Evolutionary conservation across 2,113 vertebrate species (phyloP), one percentile per base, ranked within the genome.

Genomic region (Lasiurus cinereus): DNA sequence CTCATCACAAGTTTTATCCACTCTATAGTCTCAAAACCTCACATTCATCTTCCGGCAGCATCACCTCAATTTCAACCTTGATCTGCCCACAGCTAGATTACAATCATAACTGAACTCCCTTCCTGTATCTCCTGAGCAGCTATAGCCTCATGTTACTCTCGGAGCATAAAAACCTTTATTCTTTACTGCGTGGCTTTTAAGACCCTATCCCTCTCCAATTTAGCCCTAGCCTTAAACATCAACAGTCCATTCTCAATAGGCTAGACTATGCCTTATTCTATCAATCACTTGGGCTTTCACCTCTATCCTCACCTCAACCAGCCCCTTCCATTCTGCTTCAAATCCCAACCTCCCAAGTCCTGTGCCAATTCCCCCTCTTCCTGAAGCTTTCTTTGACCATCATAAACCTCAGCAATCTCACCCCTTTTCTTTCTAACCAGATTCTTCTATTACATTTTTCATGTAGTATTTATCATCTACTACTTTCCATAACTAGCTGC

Each of bases 401-500:
- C 54, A 5, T 31, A 84, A 84, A 36, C 14, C 56, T 74, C 11
- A 22, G 73, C 62, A 80, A 93, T 56, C 13, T 76, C 62, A 77
- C 3, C 10, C 9, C 73, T 89, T 80, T 79, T 39, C 46, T 21
- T 72, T 27, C 43, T 72, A 36, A n/a, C 62, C 43, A 16, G 56
- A 11, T 2, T 14, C 36, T 91, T 91, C 50, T 36, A 12, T 84
- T 94, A 16, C 31, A 77, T 69, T 91, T 89, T 88, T 77, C 67
- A 70, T 22, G 13, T 8, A 83, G 50, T 39, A 43, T 84, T 92
- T 82, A 94, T 85, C 36, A 96, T 33, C 73, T 89, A 59, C 46
- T 76, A 70, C 43, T 88, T 95, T 77, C 56, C 11, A 74, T 14
- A 69, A 39, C 10, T 52, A 78, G 48, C 21, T 48, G 33, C 31